Evolutionary conservation across 2,888 invertebrate genomes (phyloP).

Genomic region (Pterostichus madidus): DNA sequence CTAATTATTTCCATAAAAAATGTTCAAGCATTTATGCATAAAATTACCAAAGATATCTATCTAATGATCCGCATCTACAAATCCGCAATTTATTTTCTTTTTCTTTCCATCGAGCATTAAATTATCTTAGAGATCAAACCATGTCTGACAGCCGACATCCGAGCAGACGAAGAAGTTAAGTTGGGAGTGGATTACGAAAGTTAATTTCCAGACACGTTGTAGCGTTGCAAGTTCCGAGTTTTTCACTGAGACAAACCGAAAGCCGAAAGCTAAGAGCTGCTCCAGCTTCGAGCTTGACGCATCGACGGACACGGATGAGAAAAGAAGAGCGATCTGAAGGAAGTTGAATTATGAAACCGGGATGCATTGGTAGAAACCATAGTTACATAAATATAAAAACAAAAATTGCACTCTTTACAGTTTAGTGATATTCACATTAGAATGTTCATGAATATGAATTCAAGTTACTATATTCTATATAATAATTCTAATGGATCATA

Average conservation of each 20-base stretch:
- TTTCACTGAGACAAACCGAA: too few relatives aligned
- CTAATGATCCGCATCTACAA: not conserved
- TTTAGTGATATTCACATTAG: too few relatives aligned
- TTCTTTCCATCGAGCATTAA: constrained; percentile 27
- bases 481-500: too few relatives aligned
- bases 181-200: constrained; percentile 31
- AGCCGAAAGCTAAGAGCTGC: too few relatives aligned
- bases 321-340: not conserved
- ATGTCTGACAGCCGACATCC: not conserved
- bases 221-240: not conserved
- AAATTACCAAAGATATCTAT: not conserved
- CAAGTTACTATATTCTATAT: too few relatives aligned
- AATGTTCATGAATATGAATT: too few relatives aligned
- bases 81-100: constrained; percentile 32
- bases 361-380: too few relatives aligned
- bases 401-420: too few relatives aligned
- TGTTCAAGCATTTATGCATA: not conserved
- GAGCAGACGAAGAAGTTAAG: constrained; percentile 11
- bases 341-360: too few relatives aligned
- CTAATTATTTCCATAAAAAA: too few relatives aligned
- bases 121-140: constrained; percentile 30
- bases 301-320: not conserved
- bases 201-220: constrained; percentile 38
- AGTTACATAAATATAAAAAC: too few relatives aligned
- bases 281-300: too few relatives aligned